Percentiles rank a stretch among this genome's conserved stretches.
Evolutionary conservation across 2,888 invertebrate species (phyloP).

Genomic region (Ctena decussata): DNA sequence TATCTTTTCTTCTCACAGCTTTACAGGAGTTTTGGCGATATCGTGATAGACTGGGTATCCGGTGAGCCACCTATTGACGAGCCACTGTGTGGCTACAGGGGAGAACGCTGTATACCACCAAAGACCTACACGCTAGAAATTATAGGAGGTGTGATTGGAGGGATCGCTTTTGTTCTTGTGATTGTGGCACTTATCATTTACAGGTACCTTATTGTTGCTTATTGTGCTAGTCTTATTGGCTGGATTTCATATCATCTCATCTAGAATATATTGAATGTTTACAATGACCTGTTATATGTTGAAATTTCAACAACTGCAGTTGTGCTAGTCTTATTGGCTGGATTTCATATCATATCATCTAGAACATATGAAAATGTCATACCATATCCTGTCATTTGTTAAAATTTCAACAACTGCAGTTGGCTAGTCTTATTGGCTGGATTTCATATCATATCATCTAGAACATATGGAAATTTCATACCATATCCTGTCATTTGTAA

Average conservation of each 20-base stretch:
- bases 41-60: conserved; percentile 92
- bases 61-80: conserved; percentile 94
- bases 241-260: neutral
- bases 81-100: conserved; percentile 95
- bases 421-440: no score
- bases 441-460: neutral
- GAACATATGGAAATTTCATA: neutral
- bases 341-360: no score
- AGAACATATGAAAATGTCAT: neutral
- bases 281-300: no score
- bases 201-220: conserved; percentile 84
- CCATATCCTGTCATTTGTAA: no score
- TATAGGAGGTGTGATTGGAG: conserved; percentile 93
- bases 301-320: no score
- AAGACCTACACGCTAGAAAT: conserved; percentile 88
- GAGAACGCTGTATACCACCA: conserved; percentile 92
- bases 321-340: no score
- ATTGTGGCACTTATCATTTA: conserved; percentile 96
- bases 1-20: conserved; percentile 34
- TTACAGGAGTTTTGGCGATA: conserved; percentile 32
- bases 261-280: neutral
- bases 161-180: conserved; percentile 94
- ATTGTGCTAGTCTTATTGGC: neutral
- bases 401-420: no score
- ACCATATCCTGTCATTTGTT: no score